These are phyloP conservation scores for Podarcis muralis DNA, from an alignment of 2,113 vertebrate genomes.

Conservation along the genomic window DNA sequence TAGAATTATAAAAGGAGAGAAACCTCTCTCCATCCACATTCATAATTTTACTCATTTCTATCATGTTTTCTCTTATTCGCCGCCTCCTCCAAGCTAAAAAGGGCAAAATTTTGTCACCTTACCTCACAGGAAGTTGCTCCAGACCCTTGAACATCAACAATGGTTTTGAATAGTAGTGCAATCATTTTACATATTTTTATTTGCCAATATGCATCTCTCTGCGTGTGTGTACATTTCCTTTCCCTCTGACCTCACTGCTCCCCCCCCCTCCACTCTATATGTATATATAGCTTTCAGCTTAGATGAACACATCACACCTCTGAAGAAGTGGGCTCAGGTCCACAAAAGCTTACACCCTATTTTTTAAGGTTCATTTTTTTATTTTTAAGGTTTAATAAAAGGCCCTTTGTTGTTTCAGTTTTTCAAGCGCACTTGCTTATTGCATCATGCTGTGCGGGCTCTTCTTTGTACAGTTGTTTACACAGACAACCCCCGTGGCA, in stretches of 20 bases:
- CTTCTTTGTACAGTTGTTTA: conserved; percentile 42
- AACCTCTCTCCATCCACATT: no score
- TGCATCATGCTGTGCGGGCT: conserved; percentile 7
- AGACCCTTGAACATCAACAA: no score
- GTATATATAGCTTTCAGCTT: background rate
- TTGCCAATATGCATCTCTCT: background rate
- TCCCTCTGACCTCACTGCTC: background rate
- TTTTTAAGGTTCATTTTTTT: no score
- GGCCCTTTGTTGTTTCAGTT: background rate
- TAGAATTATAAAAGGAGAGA: no score
- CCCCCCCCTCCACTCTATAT: background rate
- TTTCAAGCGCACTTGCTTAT: background rate
- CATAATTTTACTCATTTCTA: no score
- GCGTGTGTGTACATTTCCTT: background rate
- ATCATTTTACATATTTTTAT: background rate
- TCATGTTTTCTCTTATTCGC: no score
- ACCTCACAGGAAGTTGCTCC: no score
- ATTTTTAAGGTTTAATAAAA: no score
- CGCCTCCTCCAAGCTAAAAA: no score
- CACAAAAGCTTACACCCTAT: no score
- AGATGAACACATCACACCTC: background rate
- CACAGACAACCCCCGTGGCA: background rate
- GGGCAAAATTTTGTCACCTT: no score
- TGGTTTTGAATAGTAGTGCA: background rate
- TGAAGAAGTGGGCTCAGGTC: background rate